Conservation (phyloP, 2,113 vertebrate genomes). For the Gallinago paraguaiae region DNA sequence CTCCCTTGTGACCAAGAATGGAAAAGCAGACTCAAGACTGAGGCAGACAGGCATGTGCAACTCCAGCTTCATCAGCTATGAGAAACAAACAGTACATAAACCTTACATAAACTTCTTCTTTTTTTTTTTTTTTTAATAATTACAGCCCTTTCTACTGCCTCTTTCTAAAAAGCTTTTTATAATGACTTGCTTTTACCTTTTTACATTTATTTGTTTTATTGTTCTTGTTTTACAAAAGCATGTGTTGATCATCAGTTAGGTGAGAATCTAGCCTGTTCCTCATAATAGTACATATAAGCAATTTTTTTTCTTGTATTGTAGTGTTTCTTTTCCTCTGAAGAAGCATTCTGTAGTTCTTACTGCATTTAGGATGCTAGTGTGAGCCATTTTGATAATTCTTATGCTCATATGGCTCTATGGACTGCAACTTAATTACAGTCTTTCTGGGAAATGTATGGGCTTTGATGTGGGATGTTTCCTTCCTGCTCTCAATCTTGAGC, state of each 20-base stretch:
- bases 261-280: neutral
- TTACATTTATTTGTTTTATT: neutral
- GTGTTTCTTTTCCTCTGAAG: neutral
- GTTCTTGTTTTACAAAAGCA: neutral
- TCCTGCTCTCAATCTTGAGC: neutral
- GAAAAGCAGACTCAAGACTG: neutral
- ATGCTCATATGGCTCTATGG: neutral
- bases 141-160: neutral
- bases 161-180: neutral
- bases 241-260: fast-evolving
- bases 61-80: fast-evolving
- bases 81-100: neutral
- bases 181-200: neutral
- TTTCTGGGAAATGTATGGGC: neutral
- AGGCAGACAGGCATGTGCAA: neutral
- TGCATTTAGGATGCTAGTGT: neutral
- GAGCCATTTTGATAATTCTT: neutral
- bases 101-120: fast-evolving
- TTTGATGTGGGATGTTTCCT: neutral
- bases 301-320: neutral
- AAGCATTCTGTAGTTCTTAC: neutral
- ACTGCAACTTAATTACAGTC: neutral
- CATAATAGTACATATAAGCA: fast-evolving
- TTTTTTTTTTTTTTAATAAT: neutral
- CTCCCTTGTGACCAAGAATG: neutral